phyloP scores from a whole-genome alignment of 1,140 invertebrate species.

The Psix sp. region DNA sequence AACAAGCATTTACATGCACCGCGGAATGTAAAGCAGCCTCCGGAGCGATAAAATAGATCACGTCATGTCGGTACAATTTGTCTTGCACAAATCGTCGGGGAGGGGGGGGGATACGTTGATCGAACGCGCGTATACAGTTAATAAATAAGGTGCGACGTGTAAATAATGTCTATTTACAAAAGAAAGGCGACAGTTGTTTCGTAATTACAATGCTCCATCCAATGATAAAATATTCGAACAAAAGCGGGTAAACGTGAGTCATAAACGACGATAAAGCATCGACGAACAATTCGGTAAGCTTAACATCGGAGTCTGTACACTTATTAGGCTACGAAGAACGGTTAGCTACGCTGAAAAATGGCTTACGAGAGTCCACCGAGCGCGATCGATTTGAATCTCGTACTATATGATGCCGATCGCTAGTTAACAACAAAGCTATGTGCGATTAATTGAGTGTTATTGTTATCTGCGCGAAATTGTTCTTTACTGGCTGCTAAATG shows the following conservation, averaged over 20 bases:
- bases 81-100: slow-evolving; percentile 72
- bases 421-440: slow-evolving; percentile 74
- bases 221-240: too few species aligned
- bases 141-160: slow-evolving; percentile 76
- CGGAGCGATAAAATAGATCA: slow-evolving; percentile 15
- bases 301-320: slow-evolving; percentile 73
- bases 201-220: slow-evolving; percentile 15
- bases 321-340: slow-evolving; percentile 60
- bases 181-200: slow-evolving; percentile 72
- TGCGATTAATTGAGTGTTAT: slow-evolving; percentile 64
- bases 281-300: too few species aligned
- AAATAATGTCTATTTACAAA: slow-evolving; percentile 77
- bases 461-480: slow-evolving; percentile 67
- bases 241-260: too few species aligned
- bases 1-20: slow-evolving; percentile 39
- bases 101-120: too few species aligned
- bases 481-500: slow-evolving; percentile 73
- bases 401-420: slow-evolving; percentile 14
- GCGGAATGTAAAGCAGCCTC: slow-evolving; percentile 22
- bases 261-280: too few species aligned
- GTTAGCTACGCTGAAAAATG: slow-evolving; percentile 53
- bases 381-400: too few species aligned
- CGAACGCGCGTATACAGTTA: slow-evolving; percentile 58
- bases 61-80: slow-evolving; percentile 62
- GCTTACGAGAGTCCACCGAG: neutral